Evolutionary conservation across 92 coral and sea anemone species (phyloP), one percentile per base, ranked within the genome.

Genomic region (Heliopora coerulea): DNA sequence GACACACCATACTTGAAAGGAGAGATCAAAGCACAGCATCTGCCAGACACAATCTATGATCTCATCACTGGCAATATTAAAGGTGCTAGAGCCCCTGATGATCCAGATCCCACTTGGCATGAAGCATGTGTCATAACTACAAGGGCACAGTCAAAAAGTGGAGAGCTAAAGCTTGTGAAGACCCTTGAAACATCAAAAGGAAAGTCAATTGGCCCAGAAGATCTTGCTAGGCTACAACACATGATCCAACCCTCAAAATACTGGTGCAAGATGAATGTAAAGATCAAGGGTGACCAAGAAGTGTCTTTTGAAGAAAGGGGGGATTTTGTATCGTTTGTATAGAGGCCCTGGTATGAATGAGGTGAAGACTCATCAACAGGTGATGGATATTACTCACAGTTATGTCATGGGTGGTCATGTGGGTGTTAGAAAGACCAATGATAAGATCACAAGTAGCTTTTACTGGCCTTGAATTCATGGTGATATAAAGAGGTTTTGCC

Each of bases 341-440:
- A n/a, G n/a, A n/a, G n/a, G n/a, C n/a, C n/a, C n/a, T n/a, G n/a
- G n/a, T n/a, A n/a, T n/a, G n/a, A n/a, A n/a, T n/a, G n/a, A n/a
- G n/a, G n/a, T n/a, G n/a, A n/a, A n/a, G n/a, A n/a, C n/a, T n/a
- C 40, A 83, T 76, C 1, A 28, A 17, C 80, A 21, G n/a, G 34
- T 86, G 0, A 86, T 78, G 81, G 75, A 83, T 34, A 54, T 83
- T 12, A 80, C 85, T 31, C 88, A n/a, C n/a, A n/a, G n/a, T n/a
- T n/a, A n/a, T n/a, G n/a, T n/a, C n/a, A n/a, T n/a, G n/a, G n/a
- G n/a, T n/a, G n/a, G n/a, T n/a, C n/a, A n/a, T n/a, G n/a, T n/a
- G 27, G 79, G 79, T 26, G 34, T n/a, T n/a, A n/a, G n/a, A n/a
- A n/a, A n/a, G n/a, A n/a, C n/a, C n/a, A n/a, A n/a, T n/a, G n/a